Evolutionary conservation across 2,797 vertebrate genomes (phyloP).

Genomic region (Scleropages formosus): DNA sequence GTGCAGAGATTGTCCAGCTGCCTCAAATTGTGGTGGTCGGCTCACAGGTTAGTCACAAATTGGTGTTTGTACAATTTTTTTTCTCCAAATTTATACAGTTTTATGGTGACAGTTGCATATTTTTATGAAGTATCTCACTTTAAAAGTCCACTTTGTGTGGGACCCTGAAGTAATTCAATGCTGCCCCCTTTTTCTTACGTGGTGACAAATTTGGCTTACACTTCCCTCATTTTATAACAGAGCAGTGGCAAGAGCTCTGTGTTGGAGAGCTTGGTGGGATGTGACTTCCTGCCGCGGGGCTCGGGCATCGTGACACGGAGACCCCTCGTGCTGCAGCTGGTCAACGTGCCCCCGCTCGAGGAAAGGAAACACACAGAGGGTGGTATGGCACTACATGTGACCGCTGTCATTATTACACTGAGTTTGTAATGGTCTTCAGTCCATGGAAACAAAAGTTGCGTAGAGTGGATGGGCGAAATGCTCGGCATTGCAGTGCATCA

Average conservation of each 20-base stretch:
- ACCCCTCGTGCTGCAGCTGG: slow-evolving; percentile 78
- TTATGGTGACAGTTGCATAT: too few species aligned
- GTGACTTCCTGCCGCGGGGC: slow-evolving; percentile 76
- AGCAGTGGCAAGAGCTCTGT: slow-evolving; percentile 82
- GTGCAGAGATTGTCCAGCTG: slow-evolving; percentile 71
- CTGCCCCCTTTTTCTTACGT: slow-evolving; percentile 7
- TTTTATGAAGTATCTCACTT: too few species aligned
- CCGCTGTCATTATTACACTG: neutral
- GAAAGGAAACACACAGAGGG: slow-evolving; percentile 63
- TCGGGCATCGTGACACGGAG: slow-evolving; percentile 77
- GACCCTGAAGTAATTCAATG: neutral
- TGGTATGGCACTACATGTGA: slow-evolving; percentile 50
- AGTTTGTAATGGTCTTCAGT: neutral
- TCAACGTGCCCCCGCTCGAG: slow-evolving; percentile 65
- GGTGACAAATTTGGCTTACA: slow-evolving; percentile 14
- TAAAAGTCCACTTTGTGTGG: too few species aligned
- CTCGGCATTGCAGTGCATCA: neutral
- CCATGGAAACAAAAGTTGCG: neutral
- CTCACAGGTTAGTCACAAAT: slow-evolving; percentile 66
- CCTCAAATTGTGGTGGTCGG: slow-evolving; percentile 80
- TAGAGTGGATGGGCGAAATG: neutral
- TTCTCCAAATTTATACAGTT: too few species aligned
- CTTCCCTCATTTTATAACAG: slow-evolving; percentile 54
- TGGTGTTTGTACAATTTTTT: too few species aligned
- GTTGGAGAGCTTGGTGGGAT: slow-evolving; percentile 76